phyloP scores from a whole-genome alignment of 2,888 invertebrate genomes.

The Phanerotoma sp. region DNA sequence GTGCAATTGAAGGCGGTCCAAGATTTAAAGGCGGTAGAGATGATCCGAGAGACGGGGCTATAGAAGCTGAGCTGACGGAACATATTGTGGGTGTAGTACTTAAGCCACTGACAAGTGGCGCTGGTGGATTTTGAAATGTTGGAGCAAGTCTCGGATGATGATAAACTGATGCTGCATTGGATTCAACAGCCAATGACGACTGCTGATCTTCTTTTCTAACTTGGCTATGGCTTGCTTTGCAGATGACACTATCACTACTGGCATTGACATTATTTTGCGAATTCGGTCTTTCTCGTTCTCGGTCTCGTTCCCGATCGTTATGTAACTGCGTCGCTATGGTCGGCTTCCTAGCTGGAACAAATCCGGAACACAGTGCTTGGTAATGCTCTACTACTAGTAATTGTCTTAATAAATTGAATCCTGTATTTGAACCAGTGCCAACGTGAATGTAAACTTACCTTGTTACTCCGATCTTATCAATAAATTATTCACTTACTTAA shows the following conservation, averaged over 20 bases:
- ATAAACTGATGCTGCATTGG: constrained; percentile 35
- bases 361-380: constrained; percentile 57
- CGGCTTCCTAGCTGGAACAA: constrained; percentile 67
- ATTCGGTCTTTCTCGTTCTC: constrained; percentile 54
- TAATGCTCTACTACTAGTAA: constrained; percentile 49
- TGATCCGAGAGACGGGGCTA: constrained; percentile 41
- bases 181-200: constrained; percentile 19
- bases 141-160: constrained; percentile 44
- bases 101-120: constrained; percentile 43
- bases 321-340: constrained; percentile 61
- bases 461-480: not conserved
- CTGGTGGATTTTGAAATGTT: constrained; percentile 41
- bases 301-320: constrained; percentile 60
- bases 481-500: not conserved
- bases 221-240: constrained; percentile 39
- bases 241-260: constrained; percentile 28
- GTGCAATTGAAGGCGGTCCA: constrained; percentile 37
- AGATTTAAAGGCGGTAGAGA: constrained; percentile 41
- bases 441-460: constrained; percentile 7
- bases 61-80: constrained; percentile 43
- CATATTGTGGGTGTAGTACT: constrained; percentile 44
- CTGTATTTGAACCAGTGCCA: not conserved
- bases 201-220: constrained; percentile 46
- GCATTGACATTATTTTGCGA: constrained; percentile 22
- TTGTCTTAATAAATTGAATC: constrained; percentile 3